Conservation (phyloP, 1,140 invertebrate species). For the Hermatobates lingyangjiaoensis region DNA sequence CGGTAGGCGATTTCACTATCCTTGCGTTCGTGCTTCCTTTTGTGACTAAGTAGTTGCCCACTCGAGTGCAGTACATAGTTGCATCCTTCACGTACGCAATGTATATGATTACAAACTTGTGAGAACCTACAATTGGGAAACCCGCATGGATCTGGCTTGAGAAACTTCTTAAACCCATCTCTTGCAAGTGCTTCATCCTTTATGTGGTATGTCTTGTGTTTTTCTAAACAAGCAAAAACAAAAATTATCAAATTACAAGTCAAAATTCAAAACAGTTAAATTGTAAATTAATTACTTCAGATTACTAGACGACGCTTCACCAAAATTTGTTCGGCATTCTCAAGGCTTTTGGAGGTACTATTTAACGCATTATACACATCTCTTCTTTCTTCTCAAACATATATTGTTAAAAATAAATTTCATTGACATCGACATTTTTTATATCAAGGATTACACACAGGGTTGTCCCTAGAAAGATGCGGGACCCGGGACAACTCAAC, state of each 20-base stretch:
- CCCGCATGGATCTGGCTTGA: slow-evolving; percentile 87
- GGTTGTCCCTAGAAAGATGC: too few species aligned
- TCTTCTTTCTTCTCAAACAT: too few species aligned
- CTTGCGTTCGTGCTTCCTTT: slow-evolving; percentile 86
- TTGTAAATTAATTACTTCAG: too few species aligned
- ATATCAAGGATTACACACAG: too few species aligned
- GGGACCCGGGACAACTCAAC: too few species aligned
- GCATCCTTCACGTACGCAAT: slow-evolving; percentile 89
- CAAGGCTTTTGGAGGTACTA: not conserved
- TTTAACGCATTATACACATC: too few species aligned
- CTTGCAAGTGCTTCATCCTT: slow-evolving; percentile 88
- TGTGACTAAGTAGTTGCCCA: slow-evolving; percentile 93
- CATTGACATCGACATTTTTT: too few species aligned
- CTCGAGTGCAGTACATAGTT: slow-evolving; percentile 90
- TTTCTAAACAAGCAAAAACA: slow-evolving; percentile 44
- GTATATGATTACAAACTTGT: slow-evolving; percentile 90
- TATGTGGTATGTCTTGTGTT: slow-evolving; percentile 96
- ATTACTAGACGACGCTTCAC: too few species aligned
- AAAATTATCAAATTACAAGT: too few species aligned
- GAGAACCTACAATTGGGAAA: slow-evolving; percentile 85
- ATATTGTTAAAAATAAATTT: too few species aligned
- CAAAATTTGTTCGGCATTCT: too few species aligned
- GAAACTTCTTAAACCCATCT: slow-evolving; percentile 97
- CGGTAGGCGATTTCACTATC: slow-evolving; percentile 70
- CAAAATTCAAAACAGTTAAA: too few species aligned